Base-by-base conservation (phyloP, 2,888 invertebrate genomes). In the Drosophila macrospina region DNA sequence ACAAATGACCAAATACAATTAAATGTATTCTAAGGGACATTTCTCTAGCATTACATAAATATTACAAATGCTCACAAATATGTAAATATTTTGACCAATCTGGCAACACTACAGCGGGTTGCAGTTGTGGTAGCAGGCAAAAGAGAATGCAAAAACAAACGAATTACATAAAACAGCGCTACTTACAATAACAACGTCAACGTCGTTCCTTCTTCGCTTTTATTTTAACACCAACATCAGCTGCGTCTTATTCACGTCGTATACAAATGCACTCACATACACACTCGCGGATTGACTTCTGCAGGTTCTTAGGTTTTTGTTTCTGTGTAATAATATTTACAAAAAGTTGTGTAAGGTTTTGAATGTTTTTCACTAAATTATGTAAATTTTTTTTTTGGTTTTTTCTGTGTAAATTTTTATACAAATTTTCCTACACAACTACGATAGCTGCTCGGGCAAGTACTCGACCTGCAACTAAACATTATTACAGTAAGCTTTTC, bases 351-450 rank as follows among this genome's bases (percentile, higher is more conserved):
- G 57, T 56, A 47, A 30, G 41, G 50, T 59, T 26, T 63, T 50
- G 26, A 26, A 39, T 59, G 13, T 48, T 60, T 50, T 63, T 61
- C 63, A 88, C 78, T 62, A 80, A 75, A 69, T 51, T 72, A 62
- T 69, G 66, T 72, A 61, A 85, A 83, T 83, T 69, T 71, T 75
- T 74, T 71, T 62, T 59, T 42, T 52, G 62, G 65, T 57, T 75
- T 68, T 83, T 67, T 75, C 56, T 57, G 57, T 73, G 66, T 69
- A 50, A 65, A 69, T 39, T 81, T 80, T 85, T 81, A 51, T 79
- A 85, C 54, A 81, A 81, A 87, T 78, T 75, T 65, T 50, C 15
- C 80, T 85, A 78, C 60, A 59, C 77, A 86, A 79, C 83, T 86
- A 80, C 66, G 59, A 63, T 62, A 57, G 65, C 60, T 75, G 66